phyloP scores from a whole-genome alignment of 2,113 vertebrate genomes.

The Lycaon pictus region DNA sequence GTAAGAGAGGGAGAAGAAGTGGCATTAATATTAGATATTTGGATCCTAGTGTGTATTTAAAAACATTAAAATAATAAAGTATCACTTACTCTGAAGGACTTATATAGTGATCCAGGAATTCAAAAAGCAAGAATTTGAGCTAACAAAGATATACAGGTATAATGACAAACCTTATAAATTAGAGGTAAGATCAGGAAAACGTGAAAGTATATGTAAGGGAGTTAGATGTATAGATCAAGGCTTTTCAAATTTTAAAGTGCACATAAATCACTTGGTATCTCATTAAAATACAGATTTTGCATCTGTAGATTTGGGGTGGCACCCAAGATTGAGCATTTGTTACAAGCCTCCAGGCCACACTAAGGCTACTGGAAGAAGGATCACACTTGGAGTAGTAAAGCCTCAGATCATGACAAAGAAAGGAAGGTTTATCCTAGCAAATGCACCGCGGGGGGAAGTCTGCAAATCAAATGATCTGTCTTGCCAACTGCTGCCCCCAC shows the following conservation, averaged over 20 bases:
- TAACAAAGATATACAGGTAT: background rate
- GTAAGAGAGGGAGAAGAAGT: background rate
- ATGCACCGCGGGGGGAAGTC: background rate
- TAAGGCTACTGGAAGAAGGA: background rate
- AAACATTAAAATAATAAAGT: slow-evolving; percentile 27
- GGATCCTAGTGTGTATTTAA: background rate
- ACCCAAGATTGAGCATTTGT: background rate
- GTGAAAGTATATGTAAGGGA: background rate
- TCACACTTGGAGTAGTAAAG: background rate
- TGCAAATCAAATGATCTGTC: background rate
- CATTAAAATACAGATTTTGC: background rate
- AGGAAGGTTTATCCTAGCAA: background rate
- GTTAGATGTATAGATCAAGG: background rate
- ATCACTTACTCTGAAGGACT: background rate
- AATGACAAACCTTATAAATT: background rate
- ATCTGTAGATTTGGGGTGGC: background rate
- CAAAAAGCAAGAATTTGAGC: background rate
- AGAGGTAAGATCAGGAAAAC: background rate
- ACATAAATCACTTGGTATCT: background rate
- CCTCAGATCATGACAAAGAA: background rate
- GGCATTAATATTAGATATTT: background rate
- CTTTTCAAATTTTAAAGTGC: background rate
- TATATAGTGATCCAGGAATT: background rate
- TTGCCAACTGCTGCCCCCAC: background rate
- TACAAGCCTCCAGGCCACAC: background rate